These are phyloP conservation scores for Alligator mississippiensis DNA, from an alignment of 2,113 vertebrate genomes.

Conservation along the genomic window DNA sequence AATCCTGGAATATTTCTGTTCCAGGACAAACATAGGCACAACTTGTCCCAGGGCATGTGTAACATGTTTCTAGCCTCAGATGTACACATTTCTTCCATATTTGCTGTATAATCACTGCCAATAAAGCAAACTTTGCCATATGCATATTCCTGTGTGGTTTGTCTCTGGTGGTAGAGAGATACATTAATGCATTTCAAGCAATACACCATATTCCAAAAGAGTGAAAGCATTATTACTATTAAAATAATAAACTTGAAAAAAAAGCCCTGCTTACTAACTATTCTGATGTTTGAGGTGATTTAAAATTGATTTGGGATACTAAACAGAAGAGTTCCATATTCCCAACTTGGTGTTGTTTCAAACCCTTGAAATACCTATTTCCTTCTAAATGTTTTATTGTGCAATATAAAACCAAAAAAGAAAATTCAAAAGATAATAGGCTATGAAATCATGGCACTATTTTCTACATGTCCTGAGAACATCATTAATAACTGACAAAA, in stretches of 20 bases:
- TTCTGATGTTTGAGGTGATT: neutral
- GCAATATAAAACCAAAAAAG: neutral
- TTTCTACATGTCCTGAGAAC: constrained; percentile 17
- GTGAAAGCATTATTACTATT: neutral
- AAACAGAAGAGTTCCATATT: neutral
- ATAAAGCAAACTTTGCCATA: neutral
- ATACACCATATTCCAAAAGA: neutral
- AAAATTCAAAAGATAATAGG: neutral
- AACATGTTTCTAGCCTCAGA: too few relatives aligned
- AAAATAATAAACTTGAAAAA: neutral
- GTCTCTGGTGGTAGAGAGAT: neutral
- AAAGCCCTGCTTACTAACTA: neutral
- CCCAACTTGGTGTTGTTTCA: neutral
- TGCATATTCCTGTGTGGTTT: neutral
- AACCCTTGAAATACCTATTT: neutral
- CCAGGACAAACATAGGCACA: too few relatives aligned
- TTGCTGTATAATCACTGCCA: neutral
- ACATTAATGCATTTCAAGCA: neutral
- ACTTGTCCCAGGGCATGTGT: too few relatives aligned
- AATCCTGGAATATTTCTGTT: too few relatives aligned
- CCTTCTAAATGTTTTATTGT: neutral
- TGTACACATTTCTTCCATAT: neutral
- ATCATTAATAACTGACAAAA: neutral
- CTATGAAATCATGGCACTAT: neutral
- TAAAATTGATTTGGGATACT: neutral